Percentiles rank a stretch among this genome's conserved stretches.
Evolutionary conservation across 2,113 vertebrate genomes (phyloP).

Genomic region (Phrynosoma platyrhinos): DNA sequence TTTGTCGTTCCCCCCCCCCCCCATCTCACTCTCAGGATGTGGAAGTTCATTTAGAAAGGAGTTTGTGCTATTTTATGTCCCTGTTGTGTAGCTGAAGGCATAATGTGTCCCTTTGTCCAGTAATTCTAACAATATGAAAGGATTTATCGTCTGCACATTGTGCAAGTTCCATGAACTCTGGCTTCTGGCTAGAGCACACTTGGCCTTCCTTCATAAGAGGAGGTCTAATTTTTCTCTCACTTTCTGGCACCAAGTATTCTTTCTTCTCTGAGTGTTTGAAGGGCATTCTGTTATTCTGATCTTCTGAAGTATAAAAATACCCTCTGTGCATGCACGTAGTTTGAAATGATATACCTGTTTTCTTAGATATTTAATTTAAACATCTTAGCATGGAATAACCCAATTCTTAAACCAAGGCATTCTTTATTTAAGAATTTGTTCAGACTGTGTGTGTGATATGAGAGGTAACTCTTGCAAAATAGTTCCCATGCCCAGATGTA

Average conservation of each 20-base stretch:
- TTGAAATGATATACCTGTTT: neutral
- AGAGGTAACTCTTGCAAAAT: too few relatives aligned
- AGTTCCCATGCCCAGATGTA: too few relatives aligned
- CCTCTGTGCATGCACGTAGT: neutral
- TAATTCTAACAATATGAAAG: slow-evolving; percentile 36
- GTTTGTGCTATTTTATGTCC: slow-evolving; percentile 44
- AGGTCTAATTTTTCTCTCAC: slow-evolving; percentile 57
- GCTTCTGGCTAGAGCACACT: slow-evolving; percentile 19
- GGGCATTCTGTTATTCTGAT: slow-evolving; percentile 51
- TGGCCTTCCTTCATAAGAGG: slow-evolving; percentile 30
- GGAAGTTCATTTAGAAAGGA: slow-evolving; percentile 9
- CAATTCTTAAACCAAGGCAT: neutral
- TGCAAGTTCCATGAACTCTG: slow-evolving; percentile 43
- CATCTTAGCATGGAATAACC: neutral
- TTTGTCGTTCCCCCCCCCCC: neutral
- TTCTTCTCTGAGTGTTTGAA: slow-evolving; percentile 21
- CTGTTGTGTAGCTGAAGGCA: slow-evolving; percentile 37
- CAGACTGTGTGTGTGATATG: too few relatives aligned
- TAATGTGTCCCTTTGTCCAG: slow-evolving; percentile 42
- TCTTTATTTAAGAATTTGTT: too few relatives aligned
- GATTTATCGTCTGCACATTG: slow-evolving; percentile 50
- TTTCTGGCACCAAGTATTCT: slow-evolving; percentile 29
- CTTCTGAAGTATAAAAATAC: slow-evolving; percentile 38
- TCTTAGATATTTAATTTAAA: neutral
- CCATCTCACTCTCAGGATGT: neutral